Conservation (phyloP, 2,888 invertebrate species). For the Auanema sp. region DNA sequence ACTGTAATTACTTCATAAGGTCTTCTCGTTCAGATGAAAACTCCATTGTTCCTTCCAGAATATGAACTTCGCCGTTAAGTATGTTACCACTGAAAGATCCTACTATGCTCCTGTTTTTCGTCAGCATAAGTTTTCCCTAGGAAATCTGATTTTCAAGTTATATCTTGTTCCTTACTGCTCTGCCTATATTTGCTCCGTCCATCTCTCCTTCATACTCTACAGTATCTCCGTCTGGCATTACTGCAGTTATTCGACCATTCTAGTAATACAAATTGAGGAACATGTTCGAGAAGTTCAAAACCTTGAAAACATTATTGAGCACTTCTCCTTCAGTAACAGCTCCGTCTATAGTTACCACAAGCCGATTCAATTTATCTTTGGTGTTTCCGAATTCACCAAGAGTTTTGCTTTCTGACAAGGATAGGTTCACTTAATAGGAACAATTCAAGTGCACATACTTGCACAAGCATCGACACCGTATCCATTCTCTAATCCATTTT, state of each 20-base stretch:
- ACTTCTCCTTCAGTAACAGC: constrained; percentile 11
- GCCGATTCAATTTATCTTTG: constrained; percentile 13
- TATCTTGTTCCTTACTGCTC: too few species aligned
- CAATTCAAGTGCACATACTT: not conserved
- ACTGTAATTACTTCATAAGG: too few species aligned
- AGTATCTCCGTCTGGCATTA: not conserved
- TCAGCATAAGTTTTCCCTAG: constrained; percentile 10
- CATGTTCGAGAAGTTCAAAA: too few species aligned
- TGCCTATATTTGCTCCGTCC: too few species aligned
- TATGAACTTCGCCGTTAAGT: constrained; percentile 6
- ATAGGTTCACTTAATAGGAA: not conserved
- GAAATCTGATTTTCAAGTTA: too few species aligned
- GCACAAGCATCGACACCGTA: not conserved
- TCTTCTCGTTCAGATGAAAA: too few species aligned
- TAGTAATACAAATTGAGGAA: too few species aligned
- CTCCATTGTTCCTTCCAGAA: constrained; percentile 5
- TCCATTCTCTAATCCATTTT: not conserved
- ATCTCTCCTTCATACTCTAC: not conserved
- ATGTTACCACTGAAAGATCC: constrained; percentile 16
- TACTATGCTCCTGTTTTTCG: constrained; percentile 2
- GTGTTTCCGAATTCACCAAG: constrained; percentile 10
- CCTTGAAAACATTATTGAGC: not conserved
- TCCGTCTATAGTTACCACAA: constrained; percentile 15
- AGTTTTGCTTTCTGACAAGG: constrained; percentile 12
- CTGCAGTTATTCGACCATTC: too few species aligned